These are phyloP conservation scores for Pseudomyrmex flavicornis DNA, from an alignment of 1,140 invertebrate species.

Conservation along the genomic window DNA sequence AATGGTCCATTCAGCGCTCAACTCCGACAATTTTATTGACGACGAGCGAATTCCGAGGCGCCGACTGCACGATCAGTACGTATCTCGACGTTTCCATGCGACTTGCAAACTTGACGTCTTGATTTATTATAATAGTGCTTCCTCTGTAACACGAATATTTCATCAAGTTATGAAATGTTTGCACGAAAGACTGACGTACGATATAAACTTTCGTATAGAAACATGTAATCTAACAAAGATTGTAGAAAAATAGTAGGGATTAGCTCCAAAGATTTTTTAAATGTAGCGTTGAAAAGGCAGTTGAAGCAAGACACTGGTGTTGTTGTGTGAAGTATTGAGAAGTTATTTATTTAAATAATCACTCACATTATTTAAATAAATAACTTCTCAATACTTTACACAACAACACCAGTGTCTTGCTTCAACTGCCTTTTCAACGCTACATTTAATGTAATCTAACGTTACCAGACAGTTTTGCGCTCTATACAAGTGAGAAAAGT, in stretches of 20 bases:
- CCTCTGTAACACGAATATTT: background rate
- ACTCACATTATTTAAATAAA: too few species aligned
- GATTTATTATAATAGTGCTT: conserved; percentile 17
- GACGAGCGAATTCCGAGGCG: conserved; percentile 1
- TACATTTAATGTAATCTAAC: too few species aligned
- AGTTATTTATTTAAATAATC: too few species aligned
- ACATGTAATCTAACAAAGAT: too few species aligned
- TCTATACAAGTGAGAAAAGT: background rate
- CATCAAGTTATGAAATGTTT: background rate
- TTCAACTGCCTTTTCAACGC: too few species aligned
- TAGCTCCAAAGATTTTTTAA: too few species aligned
- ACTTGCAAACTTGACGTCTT: background rate
- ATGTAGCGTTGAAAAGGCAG: too few species aligned
- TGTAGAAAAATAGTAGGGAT: too few species aligned
- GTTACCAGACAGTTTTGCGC: background rate
- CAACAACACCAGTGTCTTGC: too few species aligned
- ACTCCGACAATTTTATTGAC: conserved; percentile 23
- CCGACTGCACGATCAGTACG: background rate
- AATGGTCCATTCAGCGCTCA: background rate
- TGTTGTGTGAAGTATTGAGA: too few species aligned
- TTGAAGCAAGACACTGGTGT: too few species aligned
- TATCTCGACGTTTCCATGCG: background rate
- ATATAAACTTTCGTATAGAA: background rate
- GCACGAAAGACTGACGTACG: background rate
- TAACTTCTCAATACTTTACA: too few species aligned